Base-by-base conservation (phyloP, 2,113 vertebrate genomes). In the Barbus barbus region DNA sequence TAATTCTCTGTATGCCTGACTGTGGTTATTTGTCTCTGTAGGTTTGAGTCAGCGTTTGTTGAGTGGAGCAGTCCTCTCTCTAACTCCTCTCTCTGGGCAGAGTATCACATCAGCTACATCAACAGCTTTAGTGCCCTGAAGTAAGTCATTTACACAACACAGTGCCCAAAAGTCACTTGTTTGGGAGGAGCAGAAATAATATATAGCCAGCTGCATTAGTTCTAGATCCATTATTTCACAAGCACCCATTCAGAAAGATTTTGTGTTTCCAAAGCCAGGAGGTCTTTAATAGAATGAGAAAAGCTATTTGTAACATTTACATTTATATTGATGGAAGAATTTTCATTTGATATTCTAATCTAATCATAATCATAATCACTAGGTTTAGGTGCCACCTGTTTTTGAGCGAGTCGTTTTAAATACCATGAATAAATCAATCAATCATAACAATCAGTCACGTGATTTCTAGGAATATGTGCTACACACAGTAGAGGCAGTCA, bases 51-150 rank as follows among this genome's bases (percentile, higher is more conserved):
- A 0, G 89, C 76, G 16, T 93, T 93, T 76, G 44, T 24, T 0
- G 18, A 31, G 11, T 83, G 74, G 41, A 93, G 91, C 87, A 51
- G 28, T 28, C 13, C 24, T 44, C 24, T 72, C 4, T 1, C 28
- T 0, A 81, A 88, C 51, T 33, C 84, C 31, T 76, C 80, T 8
- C 87, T 91, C 0, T 91, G 91, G 91, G 69, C 67, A 0, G 38
- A 89, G 20, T 94, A 94, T 85, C 85, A 84, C 1, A 90, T 94
- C 2, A 85, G 92, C 0, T 95, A 95, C 88, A 93, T 95, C 87
- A 95, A 95, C 92, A 90, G 90, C 85, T 93, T 95, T 88, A 58
- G 60, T 1, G 48, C 83, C 26, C 89, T 95, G 79, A 92, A 90
- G 94, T 95, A 91, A 91, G 94, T 87, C 28, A 31, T 31, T 78